Conservation (phyloP, 1,140 invertebrate species). For the Cotesia vestalis region DNA sequence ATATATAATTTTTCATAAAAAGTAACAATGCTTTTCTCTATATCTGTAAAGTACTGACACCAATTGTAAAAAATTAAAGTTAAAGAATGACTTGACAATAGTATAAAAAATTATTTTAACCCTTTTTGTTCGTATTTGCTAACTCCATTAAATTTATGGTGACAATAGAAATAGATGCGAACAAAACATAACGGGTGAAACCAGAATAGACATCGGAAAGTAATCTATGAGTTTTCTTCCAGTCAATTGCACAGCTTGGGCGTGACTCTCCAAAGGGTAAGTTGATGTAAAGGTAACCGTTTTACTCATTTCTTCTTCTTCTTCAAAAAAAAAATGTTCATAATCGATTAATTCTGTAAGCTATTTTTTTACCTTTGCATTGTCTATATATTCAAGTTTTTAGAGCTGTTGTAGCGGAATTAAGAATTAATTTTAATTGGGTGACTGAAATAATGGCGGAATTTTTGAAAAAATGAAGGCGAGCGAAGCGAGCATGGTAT, state of each 20-base stretch:
- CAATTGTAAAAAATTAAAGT: not conserved
- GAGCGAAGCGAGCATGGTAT: too few relatives aligned
- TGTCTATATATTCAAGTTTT: too few relatives aligned
- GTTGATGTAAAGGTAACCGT: not conserved
- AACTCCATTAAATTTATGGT: conserved; percentile 1
- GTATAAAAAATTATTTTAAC: conserved; percentile 5
- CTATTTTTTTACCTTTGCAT: not conserved
- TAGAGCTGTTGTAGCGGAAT: too few relatives aligned
- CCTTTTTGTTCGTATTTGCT: conserved; percentile 7
- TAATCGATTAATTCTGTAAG: not conserved
- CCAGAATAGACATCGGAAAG: conserved; percentile 3
- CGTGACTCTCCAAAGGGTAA: conserved; percentile 44
- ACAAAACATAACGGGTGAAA: conserved; percentile 25
- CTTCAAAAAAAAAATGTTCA: not conserved
- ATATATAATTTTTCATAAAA: too few relatives aligned
- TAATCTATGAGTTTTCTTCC: conserved; percentile 46
- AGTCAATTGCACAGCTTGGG: conserved; percentile 50
- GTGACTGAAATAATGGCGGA: too few relatives aligned
- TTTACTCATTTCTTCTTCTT: not conserved
- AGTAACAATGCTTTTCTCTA: too few relatives aligned
- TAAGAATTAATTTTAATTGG: too few relatives aligned
- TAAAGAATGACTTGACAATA: not conserved
- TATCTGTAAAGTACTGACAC: too few relatives aligned
- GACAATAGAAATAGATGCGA: conserved; percentile 6
- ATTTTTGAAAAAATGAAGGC: too few relatives aligned